A percentile compares a stretch with the other conserved stretches of the same genome.
These are phyloP conservation scores for Patagioenas fasciata DNA, from an alignment of 2,113 vertebrate species.

Conservation along the genomic window DNA sequence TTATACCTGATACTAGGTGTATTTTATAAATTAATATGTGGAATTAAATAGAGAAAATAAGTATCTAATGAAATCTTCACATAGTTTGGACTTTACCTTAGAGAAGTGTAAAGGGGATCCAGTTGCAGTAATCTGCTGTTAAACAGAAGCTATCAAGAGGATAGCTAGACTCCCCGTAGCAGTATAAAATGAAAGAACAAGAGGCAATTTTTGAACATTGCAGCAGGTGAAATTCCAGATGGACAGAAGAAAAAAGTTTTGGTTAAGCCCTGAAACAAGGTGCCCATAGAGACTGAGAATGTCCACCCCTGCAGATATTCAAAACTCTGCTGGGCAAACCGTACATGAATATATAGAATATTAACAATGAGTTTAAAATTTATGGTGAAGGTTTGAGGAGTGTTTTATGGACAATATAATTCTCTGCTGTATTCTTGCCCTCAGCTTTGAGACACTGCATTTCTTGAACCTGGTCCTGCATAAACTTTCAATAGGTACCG, in stretches of 20 bases:
- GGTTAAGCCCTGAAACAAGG: neutral
- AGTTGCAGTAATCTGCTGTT: neutral
- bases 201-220: neutral
- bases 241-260: neutral
- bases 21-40: neutral
- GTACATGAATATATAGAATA: neutral
- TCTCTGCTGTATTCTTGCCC: neutral
- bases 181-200: neutral
- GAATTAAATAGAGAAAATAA: neutral
- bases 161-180: neutral
- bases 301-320: neutral
- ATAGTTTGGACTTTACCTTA: neutral
- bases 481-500: neutral
- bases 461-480: neutral
- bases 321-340: neutral
- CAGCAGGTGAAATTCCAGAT: neutral
- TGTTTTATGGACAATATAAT: neutral
- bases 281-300: neutral
- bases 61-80: neutral
- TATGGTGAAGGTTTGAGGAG: neutral
- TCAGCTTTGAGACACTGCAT: neutral
- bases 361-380: neutral
- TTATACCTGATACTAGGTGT: neutral
- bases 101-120: neutral
- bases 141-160: neutral